Base-by-base conservation (phyloP, 2,888 invertebrate species). In the Ochlodes sylvanus region DNA sequence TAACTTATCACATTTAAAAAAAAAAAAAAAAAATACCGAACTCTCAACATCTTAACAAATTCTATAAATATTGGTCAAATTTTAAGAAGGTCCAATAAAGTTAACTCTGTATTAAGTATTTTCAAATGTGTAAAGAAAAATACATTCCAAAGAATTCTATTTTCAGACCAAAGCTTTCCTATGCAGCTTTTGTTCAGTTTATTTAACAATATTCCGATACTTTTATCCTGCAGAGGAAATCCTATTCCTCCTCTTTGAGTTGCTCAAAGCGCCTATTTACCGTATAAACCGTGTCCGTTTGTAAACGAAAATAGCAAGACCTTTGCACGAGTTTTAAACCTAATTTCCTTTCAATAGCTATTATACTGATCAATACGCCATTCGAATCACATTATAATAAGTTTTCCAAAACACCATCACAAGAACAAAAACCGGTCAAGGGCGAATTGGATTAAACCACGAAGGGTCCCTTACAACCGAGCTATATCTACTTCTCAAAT, bases 121-220 rank as follows among this genome's bases (percentile, higher is more conserved):
- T 15, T 15, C 34, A 55, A 9, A 55, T 15, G 32, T 55, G 55
- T 55, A 55, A 55, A 17, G 9, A 32, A 34, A 55, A 55, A 34
- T 32, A 15, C 34, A 55, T 38, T 62, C 38, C 19, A 42, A 42
- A 54, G 55, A 63, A 56, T 63, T 56, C 44, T 10, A 55, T 54
- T 54, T 44, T 41, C n/a, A 47, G 52, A 21, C 52, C 21, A n/a
- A 55, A 63, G 32, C 21, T 50, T 65, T 58, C 27, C 58, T 57
- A 52, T 58, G 41, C 41, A 52, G 65, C 41, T 38, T 58, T 56
- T 52, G 27, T 34, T 21, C 52, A 65, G 52, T 58, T 41, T 58
- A 58, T 66, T 57, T 66, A 52, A 66, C 41, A 66, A 66, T 66
- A 66, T 52, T 66, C 41, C 65, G 52, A 66, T 52, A 41, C 58